Conservation (phyloP, 2,888 invertebrate genomes). For the Scaptomyza tumidula region DNA sequence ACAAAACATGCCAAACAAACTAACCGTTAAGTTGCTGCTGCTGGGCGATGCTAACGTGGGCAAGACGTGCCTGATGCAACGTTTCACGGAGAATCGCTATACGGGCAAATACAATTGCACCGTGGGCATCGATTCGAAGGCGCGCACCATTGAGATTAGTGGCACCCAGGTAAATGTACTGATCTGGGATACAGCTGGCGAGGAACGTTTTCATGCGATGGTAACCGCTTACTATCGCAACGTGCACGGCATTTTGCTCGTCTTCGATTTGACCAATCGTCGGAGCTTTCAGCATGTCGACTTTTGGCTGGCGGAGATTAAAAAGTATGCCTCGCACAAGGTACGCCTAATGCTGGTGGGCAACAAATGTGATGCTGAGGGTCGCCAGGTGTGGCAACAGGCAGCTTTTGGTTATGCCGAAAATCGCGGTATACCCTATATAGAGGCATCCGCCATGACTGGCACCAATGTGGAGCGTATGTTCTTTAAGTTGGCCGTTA, state of each 20-base stretch:
- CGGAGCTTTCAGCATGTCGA: conserved; percentile 99
- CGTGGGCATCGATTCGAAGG: conserved; percentile 98
- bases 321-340: conserved; percentile 97
- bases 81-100: conserved; percentile 99
- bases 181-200: conserved; percentile 97
- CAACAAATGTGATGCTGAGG: conserved; percentile 99
- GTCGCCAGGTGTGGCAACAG: conserved; percentile 97
- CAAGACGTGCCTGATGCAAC: conserved; percentile 97
- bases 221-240: conserved; percentile 98
- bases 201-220: conserved; percentile 96
- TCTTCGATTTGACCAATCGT: conserved; percentile 98
- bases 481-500: conserved; percentile 85
- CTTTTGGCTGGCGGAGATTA: conserved; percentile 99
- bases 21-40: conserved; percentile 94
- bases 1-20: background rate
- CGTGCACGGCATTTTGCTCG: conserved; percentile 98
- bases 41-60: conserved; percentile 99
- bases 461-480: conserved; percentile 99
- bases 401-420: conserved; percentile 97
- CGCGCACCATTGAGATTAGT: conserved; percentile 99
- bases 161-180: conserved; percentile 97
- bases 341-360: conserved; percentile 99
- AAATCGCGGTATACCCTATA: conserved; percentile 93
- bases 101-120: conserved; percentile 99
- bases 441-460: conserved; percentile 97